Base-by-base conservation (phyloP, 2,113 vertebrate species). In the Amblyornis subalaris region DNA sequence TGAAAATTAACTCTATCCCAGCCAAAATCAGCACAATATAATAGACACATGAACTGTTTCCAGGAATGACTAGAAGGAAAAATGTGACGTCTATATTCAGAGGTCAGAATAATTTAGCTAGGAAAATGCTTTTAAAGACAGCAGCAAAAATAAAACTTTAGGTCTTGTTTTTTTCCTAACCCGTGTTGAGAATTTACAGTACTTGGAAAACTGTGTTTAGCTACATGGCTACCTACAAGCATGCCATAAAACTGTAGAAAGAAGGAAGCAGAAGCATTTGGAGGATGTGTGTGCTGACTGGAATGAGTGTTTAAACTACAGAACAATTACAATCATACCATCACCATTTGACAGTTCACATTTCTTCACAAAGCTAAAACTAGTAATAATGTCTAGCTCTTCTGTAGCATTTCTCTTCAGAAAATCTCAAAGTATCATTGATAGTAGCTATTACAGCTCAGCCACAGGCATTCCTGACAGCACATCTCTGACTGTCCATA, bases 281-380 rank as follows among this genome's bases (percentile, higher is more conserved):
- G 36, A 66, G 50, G 21, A 80, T 88, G 12, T 42, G 14, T 85
- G 9, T 58, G 44, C 55, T 84, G 57, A 78, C 38, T 91, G 55
- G 15, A 93, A 15, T 0, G 0, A 47, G 35, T 54, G 5, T 67
- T 95, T 69, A 67, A 85, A 92, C 84, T 86, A 74, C 10, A 48
- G 29, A 79, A 47, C 42, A 91, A 66, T 33, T 93, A 48, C 57
- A 86, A 64, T 70, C 50, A 81, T 26, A 60, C 9, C 65, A 60
- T 62, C 65, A 66, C n/a, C 19, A 5, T 55, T 47, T 67, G 48
- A 74, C 45, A 88, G 35, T 18, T 15, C 51, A 28, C 40, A 36
- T 85, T 78, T 96, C 67, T 85, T 85, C 89, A 92, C 24, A 55
- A 67, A 91, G 42, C 31, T 78, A 79, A 75, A 91, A 35, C 36